Conservation (phyloP, 2,113 vertebrate genomes). For the Megatriorchis doriae region DNA sequence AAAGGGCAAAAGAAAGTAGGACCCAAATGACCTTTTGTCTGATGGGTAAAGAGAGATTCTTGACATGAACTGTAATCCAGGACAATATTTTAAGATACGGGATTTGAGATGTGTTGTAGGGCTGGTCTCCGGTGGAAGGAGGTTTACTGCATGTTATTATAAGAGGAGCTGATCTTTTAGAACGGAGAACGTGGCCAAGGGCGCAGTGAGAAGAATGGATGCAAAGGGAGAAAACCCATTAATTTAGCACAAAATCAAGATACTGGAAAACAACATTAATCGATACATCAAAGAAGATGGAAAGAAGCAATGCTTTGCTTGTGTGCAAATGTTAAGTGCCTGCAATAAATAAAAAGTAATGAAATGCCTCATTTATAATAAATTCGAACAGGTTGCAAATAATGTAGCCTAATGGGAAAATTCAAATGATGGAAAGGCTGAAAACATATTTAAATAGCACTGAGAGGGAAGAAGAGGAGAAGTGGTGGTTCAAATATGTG, state of each 20-base stretch:
- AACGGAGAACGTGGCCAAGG: neutral
- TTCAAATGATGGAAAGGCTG: slow-evolving; percentile 1
- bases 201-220: neutral
- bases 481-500: neutral
- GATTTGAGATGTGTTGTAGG: neutral
- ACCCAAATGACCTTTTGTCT: neutral
- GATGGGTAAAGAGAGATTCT: neutral
- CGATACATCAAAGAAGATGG: neutral
- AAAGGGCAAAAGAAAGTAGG: neutral
- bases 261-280: neutral
- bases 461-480: neutral
- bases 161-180: neutral
- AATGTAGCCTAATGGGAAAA: slow-evolving; percentile 24
- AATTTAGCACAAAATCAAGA: neutral
- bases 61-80: neutral
- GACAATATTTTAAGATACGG: neutral
- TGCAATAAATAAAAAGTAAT: slow-evolving; percentile 32
- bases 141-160: neutral
- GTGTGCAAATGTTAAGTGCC: slow-evolving; percentile 29
- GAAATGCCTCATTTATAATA: slow-evolving; percentile 19
- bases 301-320: neutral
- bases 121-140: neutral
- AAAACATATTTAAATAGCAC: neutral
- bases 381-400: slow-evolving; percentile 16
- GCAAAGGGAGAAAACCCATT: neutral